These are phyloP conservation scores for Hypocryptadius cinnamomeus DNA, from an alignment of 2,113 vertebrate species.

Conservation along the genomic window DNA sequence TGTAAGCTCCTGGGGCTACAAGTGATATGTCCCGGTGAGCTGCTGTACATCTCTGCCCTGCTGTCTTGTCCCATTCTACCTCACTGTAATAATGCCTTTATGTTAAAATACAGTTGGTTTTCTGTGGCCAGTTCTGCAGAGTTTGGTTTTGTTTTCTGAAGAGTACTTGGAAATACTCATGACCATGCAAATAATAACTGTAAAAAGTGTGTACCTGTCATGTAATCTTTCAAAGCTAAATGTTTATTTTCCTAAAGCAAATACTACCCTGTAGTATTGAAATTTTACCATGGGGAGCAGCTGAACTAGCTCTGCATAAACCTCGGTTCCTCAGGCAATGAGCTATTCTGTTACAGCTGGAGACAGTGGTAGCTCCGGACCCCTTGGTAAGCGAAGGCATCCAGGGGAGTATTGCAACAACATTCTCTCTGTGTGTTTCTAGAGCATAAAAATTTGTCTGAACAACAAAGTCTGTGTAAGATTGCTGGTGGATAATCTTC, in stretches of 20 bases:
- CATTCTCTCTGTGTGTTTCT: not conserved
- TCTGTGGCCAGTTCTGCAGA: not conserved
- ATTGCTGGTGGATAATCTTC: not conserved
- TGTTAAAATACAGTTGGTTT: not conserved
- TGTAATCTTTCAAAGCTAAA: not conserved
- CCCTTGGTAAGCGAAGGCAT: not conserved
- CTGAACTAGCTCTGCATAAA: not conserved
- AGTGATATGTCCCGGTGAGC: not conserved
- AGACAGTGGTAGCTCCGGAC: not conserved
- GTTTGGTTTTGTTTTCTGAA: not conserved
- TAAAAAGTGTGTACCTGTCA: not conserved
- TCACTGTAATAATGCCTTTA: not conserved
- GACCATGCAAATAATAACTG: not conserved
- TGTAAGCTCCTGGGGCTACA: not conserved
- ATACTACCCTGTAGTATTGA: not conserved
- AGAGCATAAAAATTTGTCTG: not conserved
- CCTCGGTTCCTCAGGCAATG: not conserved
- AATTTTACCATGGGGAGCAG: not conserved
- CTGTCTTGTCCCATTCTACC: not conserved
- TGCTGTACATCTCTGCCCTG: not conserved
- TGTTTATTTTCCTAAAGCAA: not conserved
- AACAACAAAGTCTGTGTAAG: not conserved
- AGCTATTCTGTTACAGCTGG: not conserved
- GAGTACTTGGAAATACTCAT: not conserved
- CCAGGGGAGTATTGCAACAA: not conserved